These are phyloP conservation scores for Eriosoma lanigerum DNA, from an alignment of 1,140 invertebrate genomes.

Conservation along the genomic window DNA sequence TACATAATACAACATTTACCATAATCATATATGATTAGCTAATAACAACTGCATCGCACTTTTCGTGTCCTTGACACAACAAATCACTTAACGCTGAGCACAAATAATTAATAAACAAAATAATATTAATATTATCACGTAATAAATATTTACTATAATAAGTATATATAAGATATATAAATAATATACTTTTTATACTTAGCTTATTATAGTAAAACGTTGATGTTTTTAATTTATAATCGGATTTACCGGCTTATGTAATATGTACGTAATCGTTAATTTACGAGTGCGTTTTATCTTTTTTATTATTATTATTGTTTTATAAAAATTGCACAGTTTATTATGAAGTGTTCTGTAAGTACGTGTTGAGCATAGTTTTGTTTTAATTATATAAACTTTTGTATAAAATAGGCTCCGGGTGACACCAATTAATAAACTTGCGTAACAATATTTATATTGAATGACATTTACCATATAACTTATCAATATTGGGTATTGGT, in stretches of 20 bases:
- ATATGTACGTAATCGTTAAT: no score
- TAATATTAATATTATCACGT: conserved; percentile 2
- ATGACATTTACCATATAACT: no score
- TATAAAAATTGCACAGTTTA: not conserved
- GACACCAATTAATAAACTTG: no score
- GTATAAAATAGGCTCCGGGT: no score
- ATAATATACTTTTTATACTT: not conserved
- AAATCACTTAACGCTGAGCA: conserved; percentile 2
- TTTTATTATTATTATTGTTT: not conserved
- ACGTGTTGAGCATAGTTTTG: no score
- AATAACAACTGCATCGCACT: not conserved
- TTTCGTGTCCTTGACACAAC: conserved; percentile 14
- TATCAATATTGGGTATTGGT: no score
- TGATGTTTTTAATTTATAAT: not conserved
- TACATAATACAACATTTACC: no score
- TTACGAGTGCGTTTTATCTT: not conserved
- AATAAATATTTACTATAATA: not conserved
- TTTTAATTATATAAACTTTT: no score
- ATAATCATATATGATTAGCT: no score
- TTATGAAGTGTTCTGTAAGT: no score
- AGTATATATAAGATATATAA: not conserved
- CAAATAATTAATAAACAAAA: conserved; percentile 16
- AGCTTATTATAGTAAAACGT: not conserved
- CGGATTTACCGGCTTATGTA: not conserved
- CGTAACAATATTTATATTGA: no score